Conservation (phyloP, 2,888 invertebrate genomes). For the Siphlonurus alternatus region DNA sequence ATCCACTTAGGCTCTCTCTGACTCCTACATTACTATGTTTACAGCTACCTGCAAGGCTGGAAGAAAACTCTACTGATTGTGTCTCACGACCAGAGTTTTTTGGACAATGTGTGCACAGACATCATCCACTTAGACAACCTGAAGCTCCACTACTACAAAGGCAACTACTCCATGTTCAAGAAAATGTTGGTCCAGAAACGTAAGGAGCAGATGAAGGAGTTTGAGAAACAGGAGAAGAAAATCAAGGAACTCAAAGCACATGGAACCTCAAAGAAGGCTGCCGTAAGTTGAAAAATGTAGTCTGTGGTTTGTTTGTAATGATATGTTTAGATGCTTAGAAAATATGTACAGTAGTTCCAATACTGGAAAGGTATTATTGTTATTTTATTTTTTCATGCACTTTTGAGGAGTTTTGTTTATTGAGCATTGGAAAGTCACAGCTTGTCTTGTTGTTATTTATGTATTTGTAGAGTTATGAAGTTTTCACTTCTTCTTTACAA, state of each 20-base stretch:
- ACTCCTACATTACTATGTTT: conserved; percentile 90
- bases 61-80: conserved; percentile 97
- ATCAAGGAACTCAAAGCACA: conserved; percentile 89
- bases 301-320: no score
- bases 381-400: background rate
- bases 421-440: no score
- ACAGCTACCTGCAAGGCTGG: conserved; percentile 89
- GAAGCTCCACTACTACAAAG: conserved; percentile 91
- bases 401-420: conserved; percentile 4
- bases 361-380: background rate
- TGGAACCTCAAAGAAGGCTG: conserved; percentile 90
- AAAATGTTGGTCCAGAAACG: conserved; percentile 96
- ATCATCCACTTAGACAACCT: conserved; percentile 92
- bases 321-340: no score
- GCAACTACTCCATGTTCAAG: conserved; percentile 96
- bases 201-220: conserved; percentile 90
- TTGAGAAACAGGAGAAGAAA: conserved; percentile 93
- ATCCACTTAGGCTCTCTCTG: conserved; percentile 93
- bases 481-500: no score
- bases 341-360: background rate
- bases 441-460: no score
- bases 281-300: conserved; percentile 31
- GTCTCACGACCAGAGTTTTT: conserved; percentile 98
- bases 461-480: no score
- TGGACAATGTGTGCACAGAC: conserved; percentile 99